Evolutionary conservation across 2,113 vertebrate species (phyloP).

Genomic region (Sebastes schlegelii): DNA sequence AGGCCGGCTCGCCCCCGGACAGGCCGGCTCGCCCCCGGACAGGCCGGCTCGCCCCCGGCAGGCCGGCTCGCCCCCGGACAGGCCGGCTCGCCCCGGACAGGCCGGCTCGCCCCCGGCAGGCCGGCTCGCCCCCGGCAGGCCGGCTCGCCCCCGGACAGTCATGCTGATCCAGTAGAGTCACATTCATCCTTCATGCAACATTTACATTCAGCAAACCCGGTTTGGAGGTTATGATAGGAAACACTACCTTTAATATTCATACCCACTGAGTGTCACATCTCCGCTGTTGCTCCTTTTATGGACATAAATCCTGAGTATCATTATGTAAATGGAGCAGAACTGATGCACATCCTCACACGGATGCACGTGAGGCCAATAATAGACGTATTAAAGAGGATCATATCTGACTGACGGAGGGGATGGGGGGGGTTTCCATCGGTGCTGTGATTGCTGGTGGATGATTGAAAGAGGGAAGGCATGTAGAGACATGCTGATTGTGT

Average conservation of each 20-base stretch:
- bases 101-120: too few relatives aligned
- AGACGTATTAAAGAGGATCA: slow-evolving; percentile 49
- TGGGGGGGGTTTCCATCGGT: slow-evolving; percentile 39
- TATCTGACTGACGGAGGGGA: slow-evolving; percentile 35
- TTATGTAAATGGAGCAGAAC: slow-evolving; percentile 25
- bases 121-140: too few relatives aligned
- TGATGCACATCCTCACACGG: slow-evolving; percentile 27
- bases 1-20: too few relatives aligned
- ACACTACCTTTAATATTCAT: slow-evolving; percentile 23
- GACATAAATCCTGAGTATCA: neutral
- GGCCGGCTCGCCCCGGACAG: too few relatives aligned
- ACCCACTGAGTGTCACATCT: neutral
- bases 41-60: too few relatives aligned
- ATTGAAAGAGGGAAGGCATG: slow-evolving; percentile 69
- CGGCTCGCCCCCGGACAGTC: too few relatives aligned
- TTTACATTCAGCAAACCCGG: slow-evolving; percentile 20
- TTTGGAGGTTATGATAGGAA: slow-evolving; percentile 12
- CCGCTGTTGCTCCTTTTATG: neutral
- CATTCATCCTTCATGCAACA: slow-evolving; percentile 7
- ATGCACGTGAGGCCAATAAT: slow-evolving; percentile 31
- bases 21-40: too few relatives aligned
- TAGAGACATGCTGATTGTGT: slow-evolving; percentile 74
- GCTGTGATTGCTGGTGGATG: slow-evolving; percentile 60
- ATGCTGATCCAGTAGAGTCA: too few relatives aligned
- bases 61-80: too few relatives aligned